Percentiles rank a stretch among this genome's conserved stretches.
phyloP scores from a whole-genome alignment of 2,113 vertebrate species.

The Alosa alosa region DNA sequence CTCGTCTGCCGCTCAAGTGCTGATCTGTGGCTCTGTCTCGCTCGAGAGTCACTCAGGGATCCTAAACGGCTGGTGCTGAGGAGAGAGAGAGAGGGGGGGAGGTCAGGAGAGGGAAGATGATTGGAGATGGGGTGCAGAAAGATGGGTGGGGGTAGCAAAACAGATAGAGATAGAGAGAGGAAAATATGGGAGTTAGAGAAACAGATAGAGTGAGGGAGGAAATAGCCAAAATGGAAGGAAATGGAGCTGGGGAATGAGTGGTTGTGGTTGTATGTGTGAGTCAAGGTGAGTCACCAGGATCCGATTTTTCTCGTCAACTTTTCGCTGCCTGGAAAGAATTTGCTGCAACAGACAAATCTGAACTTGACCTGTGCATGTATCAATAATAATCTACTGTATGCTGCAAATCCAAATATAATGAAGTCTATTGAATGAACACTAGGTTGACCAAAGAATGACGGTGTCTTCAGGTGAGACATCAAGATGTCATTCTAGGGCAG shows the following conservation, averaged over 20 bases:
- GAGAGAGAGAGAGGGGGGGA: background rate
- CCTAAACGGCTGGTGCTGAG: constrained; percentile 16
- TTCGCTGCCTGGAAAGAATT: too few species aligned
- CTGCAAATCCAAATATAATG: background rate
- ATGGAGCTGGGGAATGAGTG: background rate
- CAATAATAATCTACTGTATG: background rate
- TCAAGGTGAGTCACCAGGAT: background rate
- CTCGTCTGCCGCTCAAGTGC: constrained; percentile 47
- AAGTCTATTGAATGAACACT: background rate
- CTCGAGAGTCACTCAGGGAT: background rate
- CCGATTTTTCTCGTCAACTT: too few species aligned
- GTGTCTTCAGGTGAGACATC: background rate
- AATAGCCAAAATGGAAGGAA: constrained; percentile 16
- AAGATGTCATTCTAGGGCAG: too few species aligned
- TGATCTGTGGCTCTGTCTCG: constrained; percentile 22
- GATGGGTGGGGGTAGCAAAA: background rate
- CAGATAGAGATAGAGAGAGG: constrained; percentile 3
- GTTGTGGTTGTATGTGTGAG: background rate
- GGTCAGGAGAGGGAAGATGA: constrained; percentile 14
- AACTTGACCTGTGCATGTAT: too few species aligned
- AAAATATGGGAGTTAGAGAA: background rate
- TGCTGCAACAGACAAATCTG: too few species aligned
- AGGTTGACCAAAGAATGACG: background rate
- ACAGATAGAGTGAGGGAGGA: background rate
- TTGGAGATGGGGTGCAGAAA: constrained; percentile 5